Base-by-base conservation (phyloP, 2,797 vertebrate species). In the Anniella stebbinsi region DNA sequence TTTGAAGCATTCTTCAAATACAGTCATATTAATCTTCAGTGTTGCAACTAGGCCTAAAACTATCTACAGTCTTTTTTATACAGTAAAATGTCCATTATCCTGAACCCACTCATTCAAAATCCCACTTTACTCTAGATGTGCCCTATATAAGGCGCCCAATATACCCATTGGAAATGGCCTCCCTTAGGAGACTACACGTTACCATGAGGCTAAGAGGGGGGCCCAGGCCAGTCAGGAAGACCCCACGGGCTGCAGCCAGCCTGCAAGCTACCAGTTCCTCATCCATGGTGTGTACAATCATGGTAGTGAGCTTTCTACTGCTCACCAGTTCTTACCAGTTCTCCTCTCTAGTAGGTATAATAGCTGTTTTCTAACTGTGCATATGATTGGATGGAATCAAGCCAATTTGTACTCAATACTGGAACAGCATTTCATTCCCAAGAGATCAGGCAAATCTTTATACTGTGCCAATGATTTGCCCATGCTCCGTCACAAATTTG, bases 1-100 rank as follows among this genome's bases (percentile, higher is more conserved):
- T 84, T 91, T 94, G 88, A 94, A 93, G 93, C 92, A 95, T 95
- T 95, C 89, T 94, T 94, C 95, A 96, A 94, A 94, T 94, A 94
- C 93, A 92, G 88, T 88, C 80, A 88, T 93, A 88, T 89, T 95
- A 72, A 80, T 60, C 77, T 70, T 84, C 57, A 38, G 72, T 89
- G 70, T 41, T 51, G 15, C 67, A 80, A 48, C 66, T 51, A 80
- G 70, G 51, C 17, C 69, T 33, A 63, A 63, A 85, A 33, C 36
- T 45, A 72, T 57, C 41, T 48, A 25, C 33, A 69, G 86, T n/a
- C 21, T 2, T 80, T 54, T 48, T 80, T 54, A 28, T 28, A n/a
- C 67, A 87, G 67, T 80, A 80, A 80, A 38, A 69, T 57, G 17
- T 70, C 45, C n/a, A 28, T 51, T 41, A 33, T 69, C 45, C 41